These are phyloP conservation scores for Oxyteleia sp. DNA, from an alignment of 2,888 invertebrate species.

Conservation along the genomic window DNA sequence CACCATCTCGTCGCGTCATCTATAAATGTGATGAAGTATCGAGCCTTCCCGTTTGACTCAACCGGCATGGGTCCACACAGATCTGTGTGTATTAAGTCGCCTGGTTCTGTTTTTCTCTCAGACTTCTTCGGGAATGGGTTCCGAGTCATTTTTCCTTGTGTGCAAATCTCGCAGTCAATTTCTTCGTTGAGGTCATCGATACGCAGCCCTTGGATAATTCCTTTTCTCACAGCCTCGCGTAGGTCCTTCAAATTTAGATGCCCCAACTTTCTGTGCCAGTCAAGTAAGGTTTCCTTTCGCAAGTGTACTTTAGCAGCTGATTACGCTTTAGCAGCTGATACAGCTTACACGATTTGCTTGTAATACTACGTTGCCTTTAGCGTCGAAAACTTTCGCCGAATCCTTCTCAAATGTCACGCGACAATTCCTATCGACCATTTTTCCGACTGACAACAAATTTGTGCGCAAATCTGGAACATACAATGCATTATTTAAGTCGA, in stretches of 20 bases:
- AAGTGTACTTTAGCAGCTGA: too few relatives aligned
- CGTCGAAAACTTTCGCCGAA: not conserved
- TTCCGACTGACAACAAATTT: too few relatives aligned
- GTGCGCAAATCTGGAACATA: too few relatives aligned
- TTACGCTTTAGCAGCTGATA: too few relatives aligned
- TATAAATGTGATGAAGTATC: slow-evolving; percentile 75
- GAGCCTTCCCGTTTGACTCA: slow-evolving; percentile 68
- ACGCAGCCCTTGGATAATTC: slow-evolving; percentile 15
- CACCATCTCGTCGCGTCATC: slow-evolving; percentile 75
- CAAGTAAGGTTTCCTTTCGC: too few relatives aligned
- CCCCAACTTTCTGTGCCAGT: slow-evolving; percentile 19
- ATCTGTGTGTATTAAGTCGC: slow-evolving; percentile 76
- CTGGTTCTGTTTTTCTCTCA: slow-evolving; percentile 34
- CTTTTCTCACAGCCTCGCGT: slow-evolving; percentile 3
- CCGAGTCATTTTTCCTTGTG: slow-evolving; percentile 67
- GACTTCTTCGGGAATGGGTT: slow-evolving; percentile 64
- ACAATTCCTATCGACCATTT: too few relatives aligned
- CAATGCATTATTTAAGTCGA: slow-evolving; percentile 24
- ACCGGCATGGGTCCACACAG: slow-evolving; percentile 75
- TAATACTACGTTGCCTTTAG: not conserved
- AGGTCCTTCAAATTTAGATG: slow-evolving; percentile 26
- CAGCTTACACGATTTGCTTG: not conserved
- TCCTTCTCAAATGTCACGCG: too few relatives aligned
- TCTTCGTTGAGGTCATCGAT: slow-evolving; percentile 37
- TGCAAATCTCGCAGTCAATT: slow-evolving; percentile 59